phyloP scores from a whole-genome alignment of 2,797 vertebrate species.

The Sphenodon punctatus region DNA sequence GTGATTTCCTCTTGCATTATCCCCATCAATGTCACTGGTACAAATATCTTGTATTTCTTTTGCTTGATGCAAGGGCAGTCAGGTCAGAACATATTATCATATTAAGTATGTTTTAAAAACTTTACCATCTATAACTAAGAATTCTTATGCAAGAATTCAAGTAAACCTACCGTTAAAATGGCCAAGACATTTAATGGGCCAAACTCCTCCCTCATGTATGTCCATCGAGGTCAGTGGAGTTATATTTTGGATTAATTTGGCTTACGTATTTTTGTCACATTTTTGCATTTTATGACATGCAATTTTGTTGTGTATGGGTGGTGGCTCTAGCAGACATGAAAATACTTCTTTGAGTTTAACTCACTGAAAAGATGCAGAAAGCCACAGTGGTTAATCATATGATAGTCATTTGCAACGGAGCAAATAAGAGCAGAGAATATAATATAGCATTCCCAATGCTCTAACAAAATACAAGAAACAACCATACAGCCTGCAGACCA shows the following conservation, averaged over 20 bases:
- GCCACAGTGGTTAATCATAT: conserved; percentile 77
- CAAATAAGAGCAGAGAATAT: conserved; percentile 62
- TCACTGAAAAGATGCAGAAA: conserved; percentile 78
- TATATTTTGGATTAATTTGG: conserved; percentile 45
- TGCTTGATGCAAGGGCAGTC: conserved; percentile 54
- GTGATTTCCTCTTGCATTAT: conserved; percentile 95
- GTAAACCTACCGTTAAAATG: conserved; percentile 3
- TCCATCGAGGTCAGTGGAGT: neutral
- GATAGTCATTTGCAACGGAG: conserved; percentile 74
- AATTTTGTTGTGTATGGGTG: conserved; percentile 66
- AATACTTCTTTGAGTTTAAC: conserved; percentile 77
- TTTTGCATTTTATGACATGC: conserved; percentile 53
- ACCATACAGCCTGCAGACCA: conserved; percentile 41
- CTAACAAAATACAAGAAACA: conserved; percentile 59
- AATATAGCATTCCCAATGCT: conserved; percentile 60
- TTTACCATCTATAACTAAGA: conserved; percentile 21
- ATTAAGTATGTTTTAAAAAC: conserved; percentile 58
- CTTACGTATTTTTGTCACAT: conserved; percentile 41
- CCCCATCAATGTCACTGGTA: conserved; percentile 99
- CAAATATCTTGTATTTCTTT: conserved; percentile 72
- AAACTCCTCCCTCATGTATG: conserved; percentile 38
- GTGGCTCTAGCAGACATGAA: conserved; percentile 62
- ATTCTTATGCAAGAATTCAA: conserved; percentile 32
- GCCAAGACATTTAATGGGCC: conserved; percentile 32
- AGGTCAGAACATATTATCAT: conserved; percentile 55